Base-by-base conservation (phyloP, 2,113 vertebrate genomes). In the Oncorhynchus keta region DNA sequence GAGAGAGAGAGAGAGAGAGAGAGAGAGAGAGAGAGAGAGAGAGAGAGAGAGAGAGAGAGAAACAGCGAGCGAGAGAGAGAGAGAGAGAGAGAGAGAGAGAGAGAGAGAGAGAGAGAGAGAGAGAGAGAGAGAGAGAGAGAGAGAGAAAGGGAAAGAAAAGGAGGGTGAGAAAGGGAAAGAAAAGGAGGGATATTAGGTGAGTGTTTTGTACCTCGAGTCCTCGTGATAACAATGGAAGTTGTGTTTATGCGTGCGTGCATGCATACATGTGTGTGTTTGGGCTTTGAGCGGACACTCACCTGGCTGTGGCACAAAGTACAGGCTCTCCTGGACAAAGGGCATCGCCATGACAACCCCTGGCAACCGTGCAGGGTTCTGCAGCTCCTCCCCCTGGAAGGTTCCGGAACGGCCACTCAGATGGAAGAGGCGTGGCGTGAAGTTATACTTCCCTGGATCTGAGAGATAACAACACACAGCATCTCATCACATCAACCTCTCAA, bases 351-450 rank as follows among this genome's bases (percentile, higher is more conserved):
- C 80, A 0, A 90, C 62, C 0, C 91, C 92, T 0, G 90, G 81
- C 76, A 91, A 62, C 0, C 85, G 79, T 1, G 84, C 64, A 0
- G 87, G 86, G 76, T 90, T 90, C 39, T 82, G 82, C 6, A 93
- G 78, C 87, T 95, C 94, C 70, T 82, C 68, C 0, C 81, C 91
- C 14, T 75, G 79, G 70, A 95, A 94, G 0, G 69, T 83, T 14
- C 93, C 93, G 0, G 91, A 90, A 4, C 87, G 74, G 68, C 81
- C 85, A 5, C 87, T 92, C 84, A 95, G 80, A 68, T 92, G 85
- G 86, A 94, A 95, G 61, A 95, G 91, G 9, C 94, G 93, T 5
- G 93, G 93, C 0, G 92, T 95, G 84, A 94, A 94, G 86, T 91
- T 93, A 26, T 92, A 94, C 70, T 93, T 94, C 6, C 93, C 91